Evolutionary conservation across 2,113 vertebrate species (phyloP), one percentile per base, ranked within the genome.

Genomic region (Smithornis capensis): DNA sequence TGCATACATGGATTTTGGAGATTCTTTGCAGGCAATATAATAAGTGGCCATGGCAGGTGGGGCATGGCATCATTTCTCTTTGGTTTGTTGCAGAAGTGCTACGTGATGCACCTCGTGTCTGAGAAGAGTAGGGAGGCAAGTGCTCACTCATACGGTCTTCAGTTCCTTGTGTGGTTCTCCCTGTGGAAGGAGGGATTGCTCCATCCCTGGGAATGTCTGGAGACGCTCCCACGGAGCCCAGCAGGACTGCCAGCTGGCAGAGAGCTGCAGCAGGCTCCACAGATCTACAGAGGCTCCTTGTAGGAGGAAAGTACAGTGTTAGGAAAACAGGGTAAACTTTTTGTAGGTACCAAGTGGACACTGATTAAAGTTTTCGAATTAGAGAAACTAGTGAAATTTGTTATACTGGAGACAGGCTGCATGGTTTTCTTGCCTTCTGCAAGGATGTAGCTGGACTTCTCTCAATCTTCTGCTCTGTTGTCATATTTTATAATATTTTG

Each of bases 1-100:
- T 23, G 29, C 10, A 12, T 5, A 2, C 24, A 0, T 24, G n/a
- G 23, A 37, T 64, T 38, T 73, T 44, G 83, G 76, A 24, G 67
- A 28, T 40, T 29, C 19, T 25, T 64, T 64, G 59, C 68, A 76
- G 74, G 38, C 35, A 6, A 0, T 24, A 42, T 3, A 13, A 78
- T 11, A 44, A 85, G 59, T 22, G 8, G 42, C 31, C 1, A 0
- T n/a, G 50, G 50, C 22, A 44, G 28, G 42, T 44, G 19, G 11
- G 23, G 6, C 59, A 38, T 1, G 0, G 47, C 0, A 0, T 47
- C 0, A 0, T 37, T 81, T 44, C 31, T 63, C 33, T 56, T 50
- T 6, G 10, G 27, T 29, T 83, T 52, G 22, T 24, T 68, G 40
- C 44, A 38, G 8, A 63, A 62, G 19, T 28, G 5, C 56, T 35